A percentile compares a stretch with the other conserved stretches of the same genome.
phyloP scores from a whole-genome alignment of 2,113 vertebrate genomes.

The Pterophyllum scalare region DNA sequence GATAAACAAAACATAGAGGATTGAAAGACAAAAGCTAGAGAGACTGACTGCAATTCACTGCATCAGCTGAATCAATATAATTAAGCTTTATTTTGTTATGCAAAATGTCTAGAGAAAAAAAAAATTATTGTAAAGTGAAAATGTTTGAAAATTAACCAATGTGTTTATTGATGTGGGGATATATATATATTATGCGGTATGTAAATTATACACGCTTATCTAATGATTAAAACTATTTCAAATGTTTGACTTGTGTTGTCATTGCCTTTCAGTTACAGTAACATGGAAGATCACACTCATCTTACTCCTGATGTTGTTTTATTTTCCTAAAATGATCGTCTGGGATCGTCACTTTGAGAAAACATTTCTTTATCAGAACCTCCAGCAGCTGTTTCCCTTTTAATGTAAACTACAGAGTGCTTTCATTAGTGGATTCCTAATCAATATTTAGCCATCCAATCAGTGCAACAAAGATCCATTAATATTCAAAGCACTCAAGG shows the following conservation, averaged over 20 bases:
- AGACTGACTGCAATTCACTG: constrained; percentile 45
- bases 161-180: constrained; percentile 53
- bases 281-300: neutral
- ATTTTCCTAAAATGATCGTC: neutral
- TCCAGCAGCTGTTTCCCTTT: constrained; percentile 25
- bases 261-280: neutral
- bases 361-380: constrained; percentile 3
- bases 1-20: constrained; percentile 12
- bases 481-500: constrained; percentile 36
- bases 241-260: constrained; percentile 44
- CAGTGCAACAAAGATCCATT: constrained; percentile 39
- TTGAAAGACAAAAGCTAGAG: constrained; percentile 41
- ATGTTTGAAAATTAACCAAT: constrained; percentile 37
- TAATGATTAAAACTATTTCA: constrained; percentile 75
- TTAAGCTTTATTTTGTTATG: constrained; percentile 48
- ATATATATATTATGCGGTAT: constrained; percentile 59
- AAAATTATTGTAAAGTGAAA: constrained; percentile 43
- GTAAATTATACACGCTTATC: constrained; percentile 60
- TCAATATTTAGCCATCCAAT: constrained; percentile 48
- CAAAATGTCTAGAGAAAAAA: constrained; percentile 39
- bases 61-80: constrained; percentile 22
- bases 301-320: neutral
- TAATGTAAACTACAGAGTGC: constrained; percentile 25
- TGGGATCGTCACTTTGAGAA: neutral
- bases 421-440: constrained; percentile 33